phyloP scores from a whole-genome alignment of 1,140 invertebrate species.

The Heliconius eleuchia region DNA sequence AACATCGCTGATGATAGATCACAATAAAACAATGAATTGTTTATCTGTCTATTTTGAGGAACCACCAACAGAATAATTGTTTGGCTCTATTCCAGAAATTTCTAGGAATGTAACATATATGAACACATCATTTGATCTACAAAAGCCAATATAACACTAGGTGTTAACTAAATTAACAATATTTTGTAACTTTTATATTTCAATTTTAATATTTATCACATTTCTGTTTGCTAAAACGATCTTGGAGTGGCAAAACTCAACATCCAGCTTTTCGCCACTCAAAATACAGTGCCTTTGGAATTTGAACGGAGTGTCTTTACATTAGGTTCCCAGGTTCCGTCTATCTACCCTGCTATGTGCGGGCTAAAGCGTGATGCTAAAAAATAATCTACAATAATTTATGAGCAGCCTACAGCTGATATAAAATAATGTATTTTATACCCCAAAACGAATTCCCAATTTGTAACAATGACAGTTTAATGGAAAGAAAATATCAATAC shows the following conservation, averaged over 20 bases:
- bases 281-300: too few relatives aligned
- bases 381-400: too few relatives aligned
- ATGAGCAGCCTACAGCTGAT: too few relatives aligned
- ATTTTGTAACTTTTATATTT: too few relatives aligned
- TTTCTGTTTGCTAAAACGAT: too few relatives aligned
- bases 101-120: slow-evolving; percentile 10
- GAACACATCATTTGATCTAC: slow-evolving; percentile 33
- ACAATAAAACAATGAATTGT: slow-evolving; percentile 42
- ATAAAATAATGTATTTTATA: neutral
- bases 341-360: too few relatives aligned
- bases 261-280: too few relatives aligned
- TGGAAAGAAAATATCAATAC: neutral
- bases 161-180: slow-evolving; percentile 18
- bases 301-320: too few relatives aligned
- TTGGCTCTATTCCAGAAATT: slow-evolving; percentile 38
- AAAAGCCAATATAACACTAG: slow-evolving; percentile 28
- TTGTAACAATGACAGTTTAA: neutral
- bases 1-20: slow-evolving; percentile 26
- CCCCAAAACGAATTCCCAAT: neutral
- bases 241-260: too few relatives aligned
- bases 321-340: too few relatives aligned
- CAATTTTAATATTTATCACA: too few relatives aligned
- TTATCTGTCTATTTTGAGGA: slow-evolving; percentile 39
- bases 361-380: too few relatives aligned
- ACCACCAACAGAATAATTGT: slow-evolving; percentile 27